These are phyloP conservation scores for Scomberomorus guttatus DNA, from an alignment of 2,797 vertebrate species.

Conservation along the genomic window DNA sequence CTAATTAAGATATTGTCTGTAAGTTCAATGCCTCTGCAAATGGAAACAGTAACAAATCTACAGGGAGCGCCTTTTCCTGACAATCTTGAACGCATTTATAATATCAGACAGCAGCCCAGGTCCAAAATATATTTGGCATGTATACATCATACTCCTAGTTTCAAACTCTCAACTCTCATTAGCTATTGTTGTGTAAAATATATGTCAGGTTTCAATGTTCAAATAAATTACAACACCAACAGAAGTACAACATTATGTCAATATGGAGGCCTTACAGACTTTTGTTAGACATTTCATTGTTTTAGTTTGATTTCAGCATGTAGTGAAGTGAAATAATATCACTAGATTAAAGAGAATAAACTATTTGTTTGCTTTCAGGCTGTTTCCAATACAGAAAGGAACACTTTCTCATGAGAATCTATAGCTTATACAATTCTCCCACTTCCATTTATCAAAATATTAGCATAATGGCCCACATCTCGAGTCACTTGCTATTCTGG, in stretches of 20 bases:
- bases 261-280: not conserved
- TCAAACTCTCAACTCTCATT: too few relatives aligned
- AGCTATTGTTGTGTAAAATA: too few relatives aligned
- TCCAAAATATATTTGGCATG: conserved; percentile 19
- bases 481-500: conserved; percentile 55
- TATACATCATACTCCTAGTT: conserved; percentile 21
- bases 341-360: not conserved
- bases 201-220: too few relatives aligned
- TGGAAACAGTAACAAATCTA: not conserved
- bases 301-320: conserved; percentile 5
- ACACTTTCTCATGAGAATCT: conserved; percentile 3
- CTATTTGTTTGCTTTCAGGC: conserved; percentile 2
- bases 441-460: conserved; percentile 54
- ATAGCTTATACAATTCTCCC: conserved; percentile 1
- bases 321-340: not conserved
- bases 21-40: too few relatives aligned
- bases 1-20: not conserved
- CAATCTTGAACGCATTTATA: not conserved
- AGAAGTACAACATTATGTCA: not conserved
- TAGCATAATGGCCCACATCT: conserved; percentile 48
- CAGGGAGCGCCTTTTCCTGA: not conserved
- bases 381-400: conserved; percentile 10
- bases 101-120: conserved; percentile 1
- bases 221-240: too few relatives aligned
- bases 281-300: not conserved